Conservation (phyloP, 1,140 invertebrate species). For the Trichoplusia ni region DNA sequence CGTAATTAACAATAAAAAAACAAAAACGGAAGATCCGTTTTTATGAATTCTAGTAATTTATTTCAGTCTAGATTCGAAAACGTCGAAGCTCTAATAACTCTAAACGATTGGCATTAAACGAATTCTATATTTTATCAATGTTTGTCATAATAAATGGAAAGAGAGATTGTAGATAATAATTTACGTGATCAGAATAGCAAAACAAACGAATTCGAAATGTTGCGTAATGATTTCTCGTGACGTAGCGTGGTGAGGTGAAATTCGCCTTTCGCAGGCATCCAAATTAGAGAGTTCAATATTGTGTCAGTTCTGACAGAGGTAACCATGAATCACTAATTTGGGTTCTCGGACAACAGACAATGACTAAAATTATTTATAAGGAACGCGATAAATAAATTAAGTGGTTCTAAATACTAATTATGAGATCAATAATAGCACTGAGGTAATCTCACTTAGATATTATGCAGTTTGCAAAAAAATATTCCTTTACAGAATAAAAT, state of each 20-base stretch:
- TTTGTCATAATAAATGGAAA: constrained; percentile 8
- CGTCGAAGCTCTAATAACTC: not conserved
- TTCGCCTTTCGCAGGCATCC: constrained; percentile 20
- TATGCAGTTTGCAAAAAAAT: no score
- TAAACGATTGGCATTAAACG: constrained; percentile 1
- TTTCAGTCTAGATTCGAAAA: constrained; percentile 13
- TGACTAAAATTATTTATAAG: no score
- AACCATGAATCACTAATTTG: not conserved
- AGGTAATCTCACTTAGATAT: no score
- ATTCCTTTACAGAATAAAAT: no score
- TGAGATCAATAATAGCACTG: no score
- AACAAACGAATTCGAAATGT: constrained; percentile 17
- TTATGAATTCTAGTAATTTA: not conserved
- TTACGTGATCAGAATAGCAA: constrained; percentile 25
- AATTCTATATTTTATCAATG: not conserved
- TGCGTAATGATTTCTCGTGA: constrained; percentile 11
- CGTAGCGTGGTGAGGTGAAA: constrained; percentile 13
- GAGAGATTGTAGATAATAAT: constrained; percentile 14
- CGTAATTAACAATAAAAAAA: no score
- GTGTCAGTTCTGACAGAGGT: constrained; percentile 1
- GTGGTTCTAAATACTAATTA: no score
- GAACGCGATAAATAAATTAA: no score
- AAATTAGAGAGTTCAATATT: constrained; percentile 18
- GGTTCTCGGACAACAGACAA: no score
- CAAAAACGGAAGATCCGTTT: no score